A percentile compares a stretch with the other conserved stretches of the same genome.
These are phyloP conservation scores for Leptopilina drosophilae DNA, from an alignment of 2,888 invertebrate genomes.

Conservation along the genomic window DNA sequence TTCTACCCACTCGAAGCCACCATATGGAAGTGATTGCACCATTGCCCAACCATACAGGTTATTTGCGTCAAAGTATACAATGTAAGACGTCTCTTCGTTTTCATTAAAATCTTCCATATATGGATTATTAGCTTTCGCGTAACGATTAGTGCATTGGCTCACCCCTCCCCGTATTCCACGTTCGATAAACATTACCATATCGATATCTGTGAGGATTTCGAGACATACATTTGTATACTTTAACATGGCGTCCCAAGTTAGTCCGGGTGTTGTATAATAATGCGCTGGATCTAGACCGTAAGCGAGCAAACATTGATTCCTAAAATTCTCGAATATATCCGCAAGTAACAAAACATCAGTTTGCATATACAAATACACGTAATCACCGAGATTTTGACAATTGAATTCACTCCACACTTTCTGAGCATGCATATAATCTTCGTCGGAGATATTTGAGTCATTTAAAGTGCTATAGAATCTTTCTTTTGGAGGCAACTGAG, in stretches of 20 bases:
- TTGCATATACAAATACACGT: too few relatives aligned
- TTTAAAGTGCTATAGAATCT: neutral
- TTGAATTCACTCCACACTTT: too few relatives aligned
- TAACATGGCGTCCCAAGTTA: too few relatives aligned
- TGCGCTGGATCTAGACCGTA: too few relatives aligned
- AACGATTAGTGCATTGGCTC: constrained; percentile 54
- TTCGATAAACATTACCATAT: constrained; percentile 24
- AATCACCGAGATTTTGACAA: too few relatives aligned
- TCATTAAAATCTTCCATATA: neutral
- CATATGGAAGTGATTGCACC: constrained; percentile 20
- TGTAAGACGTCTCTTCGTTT: neutral
- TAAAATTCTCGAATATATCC: too few relatives aligned
- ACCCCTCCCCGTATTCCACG: constrained; percentile 22
- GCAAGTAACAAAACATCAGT: too few relatives aligned
- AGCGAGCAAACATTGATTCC: too few relatives aligned
- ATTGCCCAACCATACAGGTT: constrained; percentile 42
- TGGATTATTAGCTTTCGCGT: constrained; percentile 52
- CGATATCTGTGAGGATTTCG: constrained; percentile 13
- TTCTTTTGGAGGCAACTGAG: too few relatives aligned
- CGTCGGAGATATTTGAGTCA: neutral
- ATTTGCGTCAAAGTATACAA: constrained; percentile 35
- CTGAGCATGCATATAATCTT: too few relatives aligned
- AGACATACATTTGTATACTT: constrained; percentile 16
- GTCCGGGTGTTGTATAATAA: too few relatives aligned
- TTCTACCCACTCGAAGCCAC: constrained; percentile 34